A percentile compares a stretch with the other conserved stretches of the same genome.
Evolutionary conservation across 2,888 invertebrate genomes (phyloP).

Genomic region (Macaria liturata): DNA sequence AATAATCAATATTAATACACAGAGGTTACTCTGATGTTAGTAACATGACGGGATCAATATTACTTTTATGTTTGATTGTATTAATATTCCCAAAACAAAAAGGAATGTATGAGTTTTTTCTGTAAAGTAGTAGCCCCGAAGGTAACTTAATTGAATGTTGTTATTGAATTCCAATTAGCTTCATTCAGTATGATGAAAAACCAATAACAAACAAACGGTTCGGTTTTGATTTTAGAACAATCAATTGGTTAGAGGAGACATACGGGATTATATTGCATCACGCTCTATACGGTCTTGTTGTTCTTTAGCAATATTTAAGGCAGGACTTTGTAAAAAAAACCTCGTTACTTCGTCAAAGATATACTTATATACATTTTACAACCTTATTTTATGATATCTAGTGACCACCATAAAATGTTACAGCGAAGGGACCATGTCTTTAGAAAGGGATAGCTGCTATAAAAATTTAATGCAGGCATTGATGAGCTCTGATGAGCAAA

Average conservation of each 20-base stretch:
- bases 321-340: no score
- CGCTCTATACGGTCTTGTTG: no score
- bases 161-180: conserved; percentile 28
- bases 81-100: no score
- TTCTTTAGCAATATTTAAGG: no score
- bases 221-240: conserved; percentile 53
- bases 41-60: no score
- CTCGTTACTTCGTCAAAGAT: neutral
- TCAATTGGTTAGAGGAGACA: conserved; percentile 36
- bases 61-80: no score
- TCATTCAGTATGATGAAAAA: conserved; percentile 37
- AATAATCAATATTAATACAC: no score
- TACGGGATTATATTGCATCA: conserved; percentile 24
- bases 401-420: conserved; percentile 6
- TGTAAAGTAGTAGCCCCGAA: neutral
- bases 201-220: conserved; percentile 38
- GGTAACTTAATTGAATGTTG: conserved; percentile 28
- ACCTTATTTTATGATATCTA: conserved; percentile 8
- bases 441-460: conserved; percentile 2
- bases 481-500: conserved; percentile 2
- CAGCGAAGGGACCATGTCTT: conserved; percentile 1
- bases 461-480: conserved; percentile 7
- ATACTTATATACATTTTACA: conserved; percentile 10
- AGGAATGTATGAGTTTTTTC: no score
- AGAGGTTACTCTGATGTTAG: no score